Evolutionary conservation across 2,797 vertebrate genomes (phyloP).

Genomic region (Limosa lapponica): DNA sequence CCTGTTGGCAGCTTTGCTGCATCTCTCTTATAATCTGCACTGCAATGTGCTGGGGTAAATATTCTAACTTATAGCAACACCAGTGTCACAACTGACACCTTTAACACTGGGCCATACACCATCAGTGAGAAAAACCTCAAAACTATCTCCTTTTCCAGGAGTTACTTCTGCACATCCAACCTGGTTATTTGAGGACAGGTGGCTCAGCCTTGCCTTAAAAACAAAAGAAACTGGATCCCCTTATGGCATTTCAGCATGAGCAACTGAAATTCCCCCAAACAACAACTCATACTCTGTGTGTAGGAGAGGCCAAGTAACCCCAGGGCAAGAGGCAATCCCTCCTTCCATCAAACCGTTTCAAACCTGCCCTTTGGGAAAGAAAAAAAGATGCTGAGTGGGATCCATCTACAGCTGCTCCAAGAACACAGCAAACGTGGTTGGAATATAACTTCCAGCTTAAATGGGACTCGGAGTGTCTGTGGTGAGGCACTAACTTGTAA

Average conservation of each 20-base stretch:
- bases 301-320: neutral
- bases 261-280: neutral
- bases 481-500: neutral
- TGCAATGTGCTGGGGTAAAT: neutral
- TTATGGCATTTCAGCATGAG: neutral
- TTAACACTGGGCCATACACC: neutral
- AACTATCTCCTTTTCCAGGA: neutral
- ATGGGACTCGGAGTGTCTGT: neutral
- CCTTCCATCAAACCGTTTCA: neutral
- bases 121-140: neutral
- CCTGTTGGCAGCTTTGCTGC: neutral
- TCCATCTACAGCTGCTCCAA: neutral
- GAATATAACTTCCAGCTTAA: neutral
- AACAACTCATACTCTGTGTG: neutral
- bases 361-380: neutral
- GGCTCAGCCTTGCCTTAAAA: neutral
- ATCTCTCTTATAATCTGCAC: neutral
- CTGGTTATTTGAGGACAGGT: neutral
- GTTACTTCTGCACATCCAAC: neutral
- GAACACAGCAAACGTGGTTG: neutral
- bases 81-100: neutral
- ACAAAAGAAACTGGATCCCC: neutral
- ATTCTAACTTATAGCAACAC: neutral
- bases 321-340: neutral
- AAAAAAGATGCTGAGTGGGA: neutral